A percentile compares a stretch with the other conserved stretches of the same genome.
Conservation (phyloP, 53 echinoderm and acorn worm genomes). For the Stichopus horrens region DNA sequence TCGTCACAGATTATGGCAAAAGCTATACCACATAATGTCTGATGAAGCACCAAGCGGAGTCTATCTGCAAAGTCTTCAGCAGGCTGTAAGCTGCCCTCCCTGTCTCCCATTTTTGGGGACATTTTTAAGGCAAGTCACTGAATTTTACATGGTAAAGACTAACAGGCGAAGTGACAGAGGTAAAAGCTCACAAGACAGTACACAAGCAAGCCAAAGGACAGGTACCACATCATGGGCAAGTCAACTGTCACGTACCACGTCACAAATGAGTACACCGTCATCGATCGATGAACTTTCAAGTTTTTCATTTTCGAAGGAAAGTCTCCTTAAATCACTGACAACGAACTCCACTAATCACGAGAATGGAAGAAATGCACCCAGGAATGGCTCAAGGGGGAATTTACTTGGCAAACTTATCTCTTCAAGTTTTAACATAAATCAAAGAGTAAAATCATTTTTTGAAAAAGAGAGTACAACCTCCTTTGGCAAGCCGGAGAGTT, state of each 20-base stretch:
- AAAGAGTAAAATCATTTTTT: not conserved
- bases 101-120: constrained; percentile 86
- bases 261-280: not conserved
- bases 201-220: not conserved
- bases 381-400: not conserved
- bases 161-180: not conserved
- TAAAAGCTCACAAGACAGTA: not conserved
- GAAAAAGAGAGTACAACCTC: not conserved
- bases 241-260: not conserved
- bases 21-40: constrained; percentile 57
- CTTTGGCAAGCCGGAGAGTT: not conserved
- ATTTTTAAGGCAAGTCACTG: constrained; percentile 63
- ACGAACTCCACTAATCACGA: not conserved
- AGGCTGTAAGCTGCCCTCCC: constrained; percentile 66
- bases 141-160: constrained; percentile 54
- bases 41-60: constrained; percentile 50
- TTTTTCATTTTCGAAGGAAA: not conserved
- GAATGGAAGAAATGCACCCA: not conserved
- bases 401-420: not conserved
- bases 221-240: not conserved
- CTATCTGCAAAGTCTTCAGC: constrained; percentile 50
- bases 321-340: not conserved
- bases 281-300: not conserved
- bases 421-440: not conserved
- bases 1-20: constrained; percentile 38